Evolutionary conservation across 2,797 vertebrate species (phyloP).

Genomic region (Tragopan temminckii): DNA sequence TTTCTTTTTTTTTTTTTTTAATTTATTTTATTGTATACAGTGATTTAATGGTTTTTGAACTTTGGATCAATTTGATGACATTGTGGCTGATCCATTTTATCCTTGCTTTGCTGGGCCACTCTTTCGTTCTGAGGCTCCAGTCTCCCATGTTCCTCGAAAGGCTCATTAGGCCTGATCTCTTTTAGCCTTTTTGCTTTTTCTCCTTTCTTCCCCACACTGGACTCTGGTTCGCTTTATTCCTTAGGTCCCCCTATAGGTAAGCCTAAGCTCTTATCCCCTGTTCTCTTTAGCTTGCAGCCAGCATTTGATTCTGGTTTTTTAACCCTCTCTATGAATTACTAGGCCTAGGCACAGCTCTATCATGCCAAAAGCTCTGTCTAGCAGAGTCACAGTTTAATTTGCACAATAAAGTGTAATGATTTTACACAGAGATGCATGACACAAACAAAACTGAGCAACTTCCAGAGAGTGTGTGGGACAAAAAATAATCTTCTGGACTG

Average conservation of each 20-base stretch:
- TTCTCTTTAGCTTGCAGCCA: slow-evolving; percentile 76
- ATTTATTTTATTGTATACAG: slow-evolving; percentile 70
- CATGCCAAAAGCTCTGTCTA: slow-evolving; percentile 43
- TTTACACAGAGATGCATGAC: slow-evolving; percentile 45
- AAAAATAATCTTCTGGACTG: slow-evolving; percentile 50
- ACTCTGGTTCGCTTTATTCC: slow-evolving; percentile 75
- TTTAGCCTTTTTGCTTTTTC: slow-evolving; percentile 77
- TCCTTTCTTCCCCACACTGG: slow-evolving; percentile 70
- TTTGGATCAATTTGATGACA: slow-evolving; percentile 76
- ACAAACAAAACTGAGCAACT: slow-evolving; percentile 31
- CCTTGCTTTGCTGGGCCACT: slow-evolving; percentile 77
- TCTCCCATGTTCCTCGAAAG: slow-evolving; percentile 70
- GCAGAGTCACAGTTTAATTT: slow-evolving; percentile 57
- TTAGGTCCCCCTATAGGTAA: slow-evolving; percentile 79
- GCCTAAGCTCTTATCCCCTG: slow-evolving; percentile 73
- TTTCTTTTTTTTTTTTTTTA: slow-evolving; percentile 59
- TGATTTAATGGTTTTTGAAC: slow-evolving; percentile 77
- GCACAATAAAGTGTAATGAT: slow-evolving; percentile 52
- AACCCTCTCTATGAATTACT: slow-evolving; percentile 74
- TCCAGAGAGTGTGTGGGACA: slow-evolving; percentile 27
- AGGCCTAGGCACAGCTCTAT: slow-evolving; percentile 50
- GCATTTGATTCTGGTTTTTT: slow-evolving; percentile 73
- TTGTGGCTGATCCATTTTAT: slow-evolving; percentile 77
- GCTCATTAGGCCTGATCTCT: slow-evolving; percentile 79
- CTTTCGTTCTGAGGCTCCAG: slow-evolving; percentile 68